Evolutionary conservation across 2,888 invertebrate species (phyloP), one percentile per base, ranked within the genome.

Genomic region (Neelides folsomi): DNA sequence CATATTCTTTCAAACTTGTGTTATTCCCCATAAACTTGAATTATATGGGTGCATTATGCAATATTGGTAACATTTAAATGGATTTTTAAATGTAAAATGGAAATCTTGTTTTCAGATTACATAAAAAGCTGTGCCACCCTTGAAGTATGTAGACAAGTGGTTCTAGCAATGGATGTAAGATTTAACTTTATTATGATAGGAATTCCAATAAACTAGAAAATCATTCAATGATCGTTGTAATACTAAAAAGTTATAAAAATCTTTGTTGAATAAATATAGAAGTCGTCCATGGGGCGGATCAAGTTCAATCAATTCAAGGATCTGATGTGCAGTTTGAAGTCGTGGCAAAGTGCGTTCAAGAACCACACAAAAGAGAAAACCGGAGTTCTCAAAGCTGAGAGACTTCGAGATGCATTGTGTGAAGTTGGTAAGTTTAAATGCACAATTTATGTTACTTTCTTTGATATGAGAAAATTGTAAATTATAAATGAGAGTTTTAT

Each of bases 71-170:
- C 10, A 34, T 13, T 58, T 38, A 41, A 37, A 36, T 47, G 19
- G 10, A 35, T 12, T 39, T 27, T 2, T 41, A 15, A 20, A n/a
- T 47, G n/a, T 27, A 5, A 27, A 27, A 27, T 27, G 3, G 27
- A 7, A 27, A 45, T 16, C 40, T 16, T 36, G 43, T 13, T 42
- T 72, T 12, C 67, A 78, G 90, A 92, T 73, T 92, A 90, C 66
- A 89, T 92, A 61, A 92, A 90, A 68, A 90, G 90, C 65, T 90
- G 90, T 70, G 89, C 90, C 1, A 86, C 86, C 13, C 80, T 90
- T 65, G 90, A 90, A 70, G 89, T 92, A 1, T 92, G 92, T 67
- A 76, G 89, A 54, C 89, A 90, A 72, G 86, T 90, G 8, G 83
- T 92, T 16, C 75, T 90, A 1, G 81, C 89, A 7, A 78, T 90